A percentile compares a stretch with the other conserved stretches of the same genome.
Conservation (phyloP, 2,888 invertebrate genomes). For the Coleophora flavipennella region DNA sequence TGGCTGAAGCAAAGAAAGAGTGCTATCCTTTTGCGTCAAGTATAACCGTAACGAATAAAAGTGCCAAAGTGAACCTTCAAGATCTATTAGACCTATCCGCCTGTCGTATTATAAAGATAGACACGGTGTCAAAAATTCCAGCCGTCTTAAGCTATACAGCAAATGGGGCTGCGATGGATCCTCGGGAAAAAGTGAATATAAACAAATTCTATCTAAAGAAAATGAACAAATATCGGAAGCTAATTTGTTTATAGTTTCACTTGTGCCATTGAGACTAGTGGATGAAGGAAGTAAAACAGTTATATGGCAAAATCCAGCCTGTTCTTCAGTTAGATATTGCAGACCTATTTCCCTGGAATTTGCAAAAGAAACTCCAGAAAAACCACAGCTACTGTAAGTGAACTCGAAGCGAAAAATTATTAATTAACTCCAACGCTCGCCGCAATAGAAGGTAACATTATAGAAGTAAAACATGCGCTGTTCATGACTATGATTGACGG, state of each 20-base stretch:
- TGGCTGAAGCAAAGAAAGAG: neutral
- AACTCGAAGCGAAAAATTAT: conserved; percentile 9
- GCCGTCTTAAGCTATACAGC: neutral
- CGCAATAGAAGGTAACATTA: conserved; percentile 10
- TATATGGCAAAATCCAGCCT: conserved; percentile 18
- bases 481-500: too few species aligned
- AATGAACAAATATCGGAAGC: conserved; percentile 8
- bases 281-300: conserved; percentile 9
- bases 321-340: conserved; percentile 14
- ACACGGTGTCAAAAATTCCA: neutral
- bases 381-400: conserved; percentile 13
- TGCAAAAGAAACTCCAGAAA: conserved; percentile 10
- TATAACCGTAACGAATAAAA: too few species aligned
- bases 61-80: too few species aligned
- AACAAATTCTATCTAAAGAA: conserved; percentile 5
- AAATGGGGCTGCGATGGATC: conserved; percentile 1
- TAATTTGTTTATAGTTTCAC: conserved; percentile 15
- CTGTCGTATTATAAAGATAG: neutral
- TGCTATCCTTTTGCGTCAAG: neutral
- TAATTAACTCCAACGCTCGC: conserved; percentile 12
- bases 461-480: conserved; percentile 6
- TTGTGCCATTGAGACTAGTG: conserved; percentile 16
- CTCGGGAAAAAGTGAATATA: conserved; percentile 6
- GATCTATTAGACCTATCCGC: too few species aligned
- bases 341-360: conserved; percentile 6